Evolutionary conservation across 2,113 vertebrate genomes (phyloP).

Genomic region (Leucoraja erinaceus): DNA sequence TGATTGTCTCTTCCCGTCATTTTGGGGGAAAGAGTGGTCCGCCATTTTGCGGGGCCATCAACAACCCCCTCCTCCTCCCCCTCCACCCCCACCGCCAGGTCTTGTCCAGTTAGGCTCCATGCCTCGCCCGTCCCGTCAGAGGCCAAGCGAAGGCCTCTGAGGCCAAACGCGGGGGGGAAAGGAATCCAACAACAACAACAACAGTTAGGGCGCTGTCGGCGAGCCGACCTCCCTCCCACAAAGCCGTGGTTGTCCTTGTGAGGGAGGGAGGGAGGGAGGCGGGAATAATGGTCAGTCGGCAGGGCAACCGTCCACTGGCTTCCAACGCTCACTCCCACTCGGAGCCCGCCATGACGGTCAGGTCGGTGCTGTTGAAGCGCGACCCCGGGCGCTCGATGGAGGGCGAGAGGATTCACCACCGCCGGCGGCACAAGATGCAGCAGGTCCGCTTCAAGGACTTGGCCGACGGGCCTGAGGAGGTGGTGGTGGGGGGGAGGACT

Average conservation of each 20-base stretch:
- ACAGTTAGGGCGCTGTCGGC: too few species aligned
- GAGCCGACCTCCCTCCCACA: too few species aligned
- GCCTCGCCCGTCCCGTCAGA: too few species aligned
- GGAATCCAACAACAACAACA: too few species aligned
- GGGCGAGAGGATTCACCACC: slow-evolving; percentile 64
- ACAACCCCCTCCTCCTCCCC: too few species aligned
- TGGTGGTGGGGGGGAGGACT: background rate
- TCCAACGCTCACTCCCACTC: slow-evolving; percentile 54
- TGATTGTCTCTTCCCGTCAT: too few species aligned
- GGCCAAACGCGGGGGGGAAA: background rate
- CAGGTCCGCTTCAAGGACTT: slow-evolving; percentile 77
- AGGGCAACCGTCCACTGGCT: slow-evolving; percentile 57
- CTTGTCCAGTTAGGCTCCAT: too few species aligned
- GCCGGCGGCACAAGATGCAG: slow-evolving; percentile 67
- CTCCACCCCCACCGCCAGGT: too few species aligned
- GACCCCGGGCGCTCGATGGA: slow-evolving; percentile 57
- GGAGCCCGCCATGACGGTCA: slow-evolving; percentile 69
- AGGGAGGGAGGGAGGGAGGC: slow-evolving; percentile 28
- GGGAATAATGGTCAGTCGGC: slow-evolving; percentile 67
- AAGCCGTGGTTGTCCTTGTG: too few species aligned
- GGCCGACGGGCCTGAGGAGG: slow-evolving; percentile 51
- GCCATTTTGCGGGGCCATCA: too few species aligned
- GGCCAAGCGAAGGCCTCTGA: background rate
- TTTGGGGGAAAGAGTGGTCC: too few species aligned
- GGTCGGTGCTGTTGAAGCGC: slow-evolving; percentile 71